Evolutionary conservation across 2,113 vertebrate genomes (phyloP), one percentile per base, ranked within the genome.

Genomic region (Plecturocebus donacophilus): DNA sequence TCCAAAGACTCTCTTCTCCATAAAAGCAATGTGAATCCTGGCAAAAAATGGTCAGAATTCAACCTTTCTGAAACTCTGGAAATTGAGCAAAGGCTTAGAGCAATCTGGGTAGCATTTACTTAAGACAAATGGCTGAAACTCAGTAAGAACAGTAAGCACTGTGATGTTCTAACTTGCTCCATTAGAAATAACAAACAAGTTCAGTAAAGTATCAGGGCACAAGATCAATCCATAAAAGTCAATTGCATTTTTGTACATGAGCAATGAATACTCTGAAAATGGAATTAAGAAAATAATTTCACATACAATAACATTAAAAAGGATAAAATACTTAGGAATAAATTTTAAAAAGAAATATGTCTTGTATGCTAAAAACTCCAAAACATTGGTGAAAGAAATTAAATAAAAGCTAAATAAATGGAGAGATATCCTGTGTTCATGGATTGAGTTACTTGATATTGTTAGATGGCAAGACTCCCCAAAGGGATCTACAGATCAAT

Each of bases 281-380:
- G 23, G 76, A 90, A 76, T 58, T 82, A 71, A 82, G 66, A 91
- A 95, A 93, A 86, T 94, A 54, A 94, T 88, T 94, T 23, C 77
- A 40, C 11, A 47, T 54, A 64, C 25, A 81, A 77, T 70, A 85
- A 27, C n/a, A n/a, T 68, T 16, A 47, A 89, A 64, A 89, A 83
- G 21, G 23, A 79, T 49, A 83, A 86, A 66, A 75, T 71, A 40
- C 54, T 95, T 68, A 58, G 92, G 27, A 75, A 80, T 73, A 25
- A 73, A 82, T 17, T 87, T 42, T 61, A 52, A 64, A 70, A 80
- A 86, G 61, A 76, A 68, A 5, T 7, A 0, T 19, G 52, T 27
- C n/a, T 96, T 66, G 13, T 20, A 85, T n/a, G 79, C 49, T 23
- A n/a, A 70, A 84, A 83, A 35, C 58, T 90, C 49, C 10, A 49